Evolutionary conservation across 1,140 invertebrate species (phyloP), one percentile per base, ranked within the genome.

Genomic region (Pseudachorutes palmiensis): DNA sequence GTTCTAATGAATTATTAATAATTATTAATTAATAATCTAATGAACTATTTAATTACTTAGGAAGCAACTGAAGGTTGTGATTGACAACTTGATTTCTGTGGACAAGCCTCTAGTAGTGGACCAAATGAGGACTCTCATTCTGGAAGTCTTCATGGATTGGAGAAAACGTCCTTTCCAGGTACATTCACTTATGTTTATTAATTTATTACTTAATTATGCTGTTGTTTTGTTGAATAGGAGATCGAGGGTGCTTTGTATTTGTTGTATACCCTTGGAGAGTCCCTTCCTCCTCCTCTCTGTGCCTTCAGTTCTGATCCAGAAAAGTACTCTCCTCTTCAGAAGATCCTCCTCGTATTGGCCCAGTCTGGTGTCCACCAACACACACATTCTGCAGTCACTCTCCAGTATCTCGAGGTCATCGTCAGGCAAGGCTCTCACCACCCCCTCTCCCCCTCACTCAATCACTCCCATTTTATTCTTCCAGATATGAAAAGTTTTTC

Each of bases 401-500:
- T 83, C 19, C 81, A 82, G 71, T 84, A 79, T 74, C 83, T 84
- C 74, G 82, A 84, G 73, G 81, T 80, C 32, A 77, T 81, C 62
- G 78, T 81, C 2, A 68, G 69, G 72, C 70, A 29, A 1, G 30
- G 26, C 5, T 59, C 9, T 66, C 1, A 41, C 41, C n/a, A 26
- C 19, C 26, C 19, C 36, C 9, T 45, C 36, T 45, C 9, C 9
- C 36, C 19, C 9, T 55, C n/a, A n/a, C n/a, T n/a, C n/a, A 5
- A 16, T 55, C 12, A 65, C 2, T 16, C 22, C 41, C 55, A n/a
- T 26, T 3, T 31, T 9, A 2, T 67, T 5, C 29, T 60, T 66
- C 0, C 31, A 77, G 83, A 33, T 85, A 83, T 74, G 82, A 84
- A 64, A 83, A 82, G 69, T 83, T 83, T 75, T 84, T 84, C 72